Evolutionary conservation across 1,140 invertebrate genomes (phyloP), one percentile per base, ranked within the genome.

Genomic region (Brachionus manjavacas): DNA sequence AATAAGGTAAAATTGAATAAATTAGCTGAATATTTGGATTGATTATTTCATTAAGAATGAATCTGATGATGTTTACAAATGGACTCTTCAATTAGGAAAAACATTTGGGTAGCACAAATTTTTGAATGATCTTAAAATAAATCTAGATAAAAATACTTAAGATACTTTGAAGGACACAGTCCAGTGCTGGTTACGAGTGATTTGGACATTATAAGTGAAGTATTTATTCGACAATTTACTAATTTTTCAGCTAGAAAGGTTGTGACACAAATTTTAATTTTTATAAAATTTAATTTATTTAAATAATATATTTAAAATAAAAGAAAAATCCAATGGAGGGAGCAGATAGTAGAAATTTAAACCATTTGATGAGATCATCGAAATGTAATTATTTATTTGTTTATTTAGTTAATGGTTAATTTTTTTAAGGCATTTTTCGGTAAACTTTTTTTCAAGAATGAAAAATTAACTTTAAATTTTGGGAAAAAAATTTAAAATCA

Each of bases 191-290:
- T 91, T 2, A 88, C 89, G 1, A 87, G 88, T 23, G 88, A 91
- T 85, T 85, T 87, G 1, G 87, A 89, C 6, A 81, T 91, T 41
- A 74, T 91, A 9, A 85, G 88, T 14, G 88, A 91, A 85, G 87
- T 91, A 16, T 88, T 91, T 72, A 86, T 89, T 23, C 89, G 90
- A 84, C 88, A 91, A 85, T 91, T 91, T 85, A 88, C 88, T 64
- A 87, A 87, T 83, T 91, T 91, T 85, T 88, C 90, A 83, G 88
- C 87, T 39, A 84, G 90, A 87, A 89, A 89, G 86, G 88, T 89
- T 43, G 31, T 43, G 23, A 31, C 3, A 46, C 68, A 84, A 35
- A 8, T 7, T 23, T 41, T 72, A 8, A 20, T 8, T 31, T 8
- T 2, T 31, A 4, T 3, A 23, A 70, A 20, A 16, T 7, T 72